Percentiles rank a stretch among this genome's conserved stretches.
phyloP scores from a whole-genome alignment of 2,113 vertebrate genomes.

The sheep (Ovis aries) region DNA sequence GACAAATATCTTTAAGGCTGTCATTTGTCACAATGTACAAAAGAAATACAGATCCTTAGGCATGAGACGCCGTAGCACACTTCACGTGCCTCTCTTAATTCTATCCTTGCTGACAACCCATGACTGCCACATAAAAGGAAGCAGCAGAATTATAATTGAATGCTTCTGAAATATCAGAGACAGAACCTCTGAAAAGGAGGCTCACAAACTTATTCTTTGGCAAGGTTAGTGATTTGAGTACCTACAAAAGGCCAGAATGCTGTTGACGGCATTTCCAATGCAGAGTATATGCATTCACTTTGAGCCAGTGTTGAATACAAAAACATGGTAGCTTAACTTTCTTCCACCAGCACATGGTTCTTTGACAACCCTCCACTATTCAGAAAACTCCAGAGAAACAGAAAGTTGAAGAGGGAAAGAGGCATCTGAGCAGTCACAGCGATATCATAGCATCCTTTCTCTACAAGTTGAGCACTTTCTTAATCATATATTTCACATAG shows the following conservation, averaged over 20 bases:
- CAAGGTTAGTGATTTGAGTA: slow-evolving; percentile 55
- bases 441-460: background rate
- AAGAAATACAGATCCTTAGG: slow-evolving; percentile 70
- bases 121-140: slow-evolving; percentile 74
- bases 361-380: background rate
- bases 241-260: slow-evolving; percentile 20
- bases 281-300: background rate
- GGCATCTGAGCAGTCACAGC: background rate
- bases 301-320: background rate
- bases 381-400: background rate
- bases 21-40: slow-evolving; percentile 75
- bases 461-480: background rate
- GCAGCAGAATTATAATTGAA: slow-evolving; percentile 74
- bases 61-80: background rate
- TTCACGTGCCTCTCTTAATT: slow-evolving; percentile 70
- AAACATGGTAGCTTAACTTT: background rate
- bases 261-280: slow-evolving; percentile 41
- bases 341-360: background rate
- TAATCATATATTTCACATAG: background rate
- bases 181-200: slow-evolving; percentile 58
- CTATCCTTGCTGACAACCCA: slow-evolving; percentile 70
- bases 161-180: slow-evolving; percentile 72
- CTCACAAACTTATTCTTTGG: slow-evolving; percentile 63
- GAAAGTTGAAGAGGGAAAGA: background rate
- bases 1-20: slow-evolving; percentile 75